Percentiles rank a stretch among this genome's conserved stretches.
These are phyloP conservation scores for Hippocampus abdominalis DNA, from an alignment of 2,113 vertebrate genomes.

Conservation along the genomic window DNA sequence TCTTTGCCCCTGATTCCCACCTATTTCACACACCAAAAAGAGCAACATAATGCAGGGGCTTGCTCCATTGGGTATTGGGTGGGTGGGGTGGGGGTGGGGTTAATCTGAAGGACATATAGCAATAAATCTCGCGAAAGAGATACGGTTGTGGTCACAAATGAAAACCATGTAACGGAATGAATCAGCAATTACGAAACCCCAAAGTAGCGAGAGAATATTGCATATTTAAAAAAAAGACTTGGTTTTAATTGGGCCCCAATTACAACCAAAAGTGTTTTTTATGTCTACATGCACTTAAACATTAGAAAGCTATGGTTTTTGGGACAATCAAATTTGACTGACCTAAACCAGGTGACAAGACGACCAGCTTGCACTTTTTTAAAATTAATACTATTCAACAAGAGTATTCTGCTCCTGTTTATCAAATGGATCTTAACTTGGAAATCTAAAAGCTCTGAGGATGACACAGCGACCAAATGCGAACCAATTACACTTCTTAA, in stretches of 20 bases:
- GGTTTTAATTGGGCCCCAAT: too few species aligned
- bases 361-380: neutral
- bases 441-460: slow-evolving; percentile 55
- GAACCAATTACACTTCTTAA: slow-evolving; percentile 10
- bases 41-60: neutral
- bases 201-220: too few species aligned
- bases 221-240: too few species aligned
- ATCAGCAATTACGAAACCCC: too few species aligned
- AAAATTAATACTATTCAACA: neutral
- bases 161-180: too few species aligned
- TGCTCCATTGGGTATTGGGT: neutral
- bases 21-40: slow-evolving; percentile 20
- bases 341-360: neutral
- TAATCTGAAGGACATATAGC: too few species aligned
- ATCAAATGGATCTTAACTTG: neutral
- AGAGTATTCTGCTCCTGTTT: neutral
- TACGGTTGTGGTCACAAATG: too few species aligned
- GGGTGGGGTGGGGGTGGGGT: too few species aligned
- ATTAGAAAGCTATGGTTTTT: too few species aligned
- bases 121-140: too few species aligned
- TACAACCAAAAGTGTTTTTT: too few species aligned
- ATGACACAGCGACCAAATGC: slow-evolving; percentile 68
- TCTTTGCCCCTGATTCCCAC: slow-evolving; percentile 82
- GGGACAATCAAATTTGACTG: neutral
- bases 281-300: too few species aligned